phyloP scores from a whole-genome alignment of 2,888 invertebrate genomes.

The Dicyrtomina minuta region DNA sequence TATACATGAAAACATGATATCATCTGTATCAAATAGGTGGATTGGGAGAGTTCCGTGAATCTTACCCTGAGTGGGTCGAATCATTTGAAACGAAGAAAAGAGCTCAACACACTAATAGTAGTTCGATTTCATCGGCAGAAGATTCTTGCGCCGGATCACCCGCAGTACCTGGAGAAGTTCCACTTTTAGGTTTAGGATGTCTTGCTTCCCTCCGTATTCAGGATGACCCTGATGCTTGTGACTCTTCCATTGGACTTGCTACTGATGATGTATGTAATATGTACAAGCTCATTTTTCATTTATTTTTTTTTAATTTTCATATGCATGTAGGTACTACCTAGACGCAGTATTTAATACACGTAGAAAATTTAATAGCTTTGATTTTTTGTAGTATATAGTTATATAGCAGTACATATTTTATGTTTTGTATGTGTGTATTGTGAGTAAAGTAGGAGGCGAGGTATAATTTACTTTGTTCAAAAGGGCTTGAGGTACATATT shows the following conservation, averaged over 20 bases:
- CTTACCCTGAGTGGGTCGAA: constrained; percentile 65
- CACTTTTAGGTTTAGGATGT: constrained; percentile 55
- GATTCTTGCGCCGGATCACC: constrained; percentile 60
- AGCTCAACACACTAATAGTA: constrained; percentile 55
- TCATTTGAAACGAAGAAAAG: constrained; percentile 60
- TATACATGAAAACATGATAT: too few relatives aligned
- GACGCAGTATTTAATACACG: too few relatives aligned
- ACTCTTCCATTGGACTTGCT: constrained; percentile 62
- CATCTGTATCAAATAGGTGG: constrained; percentile 66
- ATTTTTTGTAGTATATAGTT: too few relatives aligned
- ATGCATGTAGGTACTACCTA: too few relatives aligned
- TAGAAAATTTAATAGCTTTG: too few relatives aligned
- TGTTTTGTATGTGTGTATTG: too few relatives aligned
- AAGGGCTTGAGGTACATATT: too few relatives aligned
- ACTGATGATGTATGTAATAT: constrained; percentile 54
- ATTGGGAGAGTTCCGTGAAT: constrained; percentile 76
- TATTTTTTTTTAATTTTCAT: constrained; percentile 12
- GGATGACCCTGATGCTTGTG: constrained; percentile 60
- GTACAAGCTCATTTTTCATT: not conserved
- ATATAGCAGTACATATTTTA: too few relatives aligned
- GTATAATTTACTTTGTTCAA: too few relatives aligned
- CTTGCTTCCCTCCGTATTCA: constrained; percentile 59
- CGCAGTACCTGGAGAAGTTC: constrained; percentile 51
- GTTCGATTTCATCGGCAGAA: constrained; percentile 33
- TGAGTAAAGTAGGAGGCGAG: too few relatives aligned